Base-by-base conservation (phyloP, 2,113 vertebrate species). In the Chunga burmeisteri region DNA sequence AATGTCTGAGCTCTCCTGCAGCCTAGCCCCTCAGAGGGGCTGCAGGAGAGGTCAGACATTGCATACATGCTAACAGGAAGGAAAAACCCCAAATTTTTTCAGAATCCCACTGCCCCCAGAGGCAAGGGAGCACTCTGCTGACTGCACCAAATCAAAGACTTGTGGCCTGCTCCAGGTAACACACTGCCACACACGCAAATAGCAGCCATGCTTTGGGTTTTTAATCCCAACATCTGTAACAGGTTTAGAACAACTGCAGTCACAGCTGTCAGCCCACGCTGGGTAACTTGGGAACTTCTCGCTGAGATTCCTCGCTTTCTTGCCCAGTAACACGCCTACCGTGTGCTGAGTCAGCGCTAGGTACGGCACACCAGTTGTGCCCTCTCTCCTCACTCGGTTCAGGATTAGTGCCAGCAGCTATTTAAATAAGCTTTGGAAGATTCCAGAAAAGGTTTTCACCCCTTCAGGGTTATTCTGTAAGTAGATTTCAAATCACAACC, bases 131-230 rank as follows among this genome's bases (percentile, higher is more conserved):
- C 16, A 7, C 46, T 16, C 38, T 66, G 65, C 50, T 6, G 42
- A 6, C 38, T 6, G 46, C 3, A 3, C 26, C 30, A 29, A 32
- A n/a, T 8, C 55, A 6, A 20, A 36, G 49, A 8, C n/a, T 9
- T 1, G 13, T 2, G 47, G 29, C 58, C 34, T 27, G 67, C 61
- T 44, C 36, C 26, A 32, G 52, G 26, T 40, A 19, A 44, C 38
- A 8, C 34, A 2, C 32, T 13, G 58, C 15, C 70, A n/a, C 18
- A 0, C 0, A 3, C 0, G 1, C 30, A 30, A 52, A 30, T 0
- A 26, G 49, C 67, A 40, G 36, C 1, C 18, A 29, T 4, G 27
- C 73, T 36, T 23, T 19, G 11, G 2, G 13, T 50, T 67, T 74
- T 72, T 30, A 5, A 72, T 5, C 29, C 62, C 23, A 25, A 26